Conservation (phyloP, 2,888 invertebrate genomes). For the Prenolepis imparis region DNA sequence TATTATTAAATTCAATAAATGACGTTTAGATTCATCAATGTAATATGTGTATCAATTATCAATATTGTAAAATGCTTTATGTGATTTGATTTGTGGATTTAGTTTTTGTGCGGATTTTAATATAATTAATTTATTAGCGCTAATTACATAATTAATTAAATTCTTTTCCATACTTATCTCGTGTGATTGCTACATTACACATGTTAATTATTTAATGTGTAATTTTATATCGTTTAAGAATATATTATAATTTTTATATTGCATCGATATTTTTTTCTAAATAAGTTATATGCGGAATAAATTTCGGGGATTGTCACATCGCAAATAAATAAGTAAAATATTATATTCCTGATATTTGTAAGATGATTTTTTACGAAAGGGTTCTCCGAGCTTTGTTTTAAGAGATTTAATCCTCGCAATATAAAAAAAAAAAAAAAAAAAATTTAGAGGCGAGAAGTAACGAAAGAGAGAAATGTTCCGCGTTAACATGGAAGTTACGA, state of each 20-base stretch:
- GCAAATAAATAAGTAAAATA: too few species aligned
- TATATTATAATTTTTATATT: too few species aligned
- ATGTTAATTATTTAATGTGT: too few species aligned
- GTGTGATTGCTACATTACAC: neutral
- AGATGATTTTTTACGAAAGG: neutral
- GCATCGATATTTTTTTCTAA: too few species aligned
- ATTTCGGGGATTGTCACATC: too few species aligned
- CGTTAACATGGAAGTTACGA: conserved; percentile 43
- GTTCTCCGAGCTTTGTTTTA: neutral
- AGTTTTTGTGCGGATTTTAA: conserved; percentile 27
- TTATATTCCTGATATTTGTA: too few species aligned
- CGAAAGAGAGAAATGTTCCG: conserved; percentile 35
- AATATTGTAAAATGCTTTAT: conserved; percentile 37
- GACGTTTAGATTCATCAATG: neutral
- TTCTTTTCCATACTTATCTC: conserved; percentile 1
- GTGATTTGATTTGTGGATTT: conserved; percentile 43
- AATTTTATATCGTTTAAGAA: too few species aligned
- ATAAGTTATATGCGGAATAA: too few species aligned
- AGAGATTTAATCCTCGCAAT: conserved; percentile 12
- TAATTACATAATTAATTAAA: conserved; percentile 38
- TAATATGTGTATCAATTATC: conserved; percentile 17
- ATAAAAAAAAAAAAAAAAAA: conserved; percentile 34
- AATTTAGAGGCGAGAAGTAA: conserved; percentile 27
- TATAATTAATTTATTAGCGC: conserved; percentile 39
- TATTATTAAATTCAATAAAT: conserved; percentile 5